Evolutionary conservation across 2,113 vertebrate genomes (phyloP), one percentile per base, ranked within the genome.

Genomic region (Mus pahari): DNA sequence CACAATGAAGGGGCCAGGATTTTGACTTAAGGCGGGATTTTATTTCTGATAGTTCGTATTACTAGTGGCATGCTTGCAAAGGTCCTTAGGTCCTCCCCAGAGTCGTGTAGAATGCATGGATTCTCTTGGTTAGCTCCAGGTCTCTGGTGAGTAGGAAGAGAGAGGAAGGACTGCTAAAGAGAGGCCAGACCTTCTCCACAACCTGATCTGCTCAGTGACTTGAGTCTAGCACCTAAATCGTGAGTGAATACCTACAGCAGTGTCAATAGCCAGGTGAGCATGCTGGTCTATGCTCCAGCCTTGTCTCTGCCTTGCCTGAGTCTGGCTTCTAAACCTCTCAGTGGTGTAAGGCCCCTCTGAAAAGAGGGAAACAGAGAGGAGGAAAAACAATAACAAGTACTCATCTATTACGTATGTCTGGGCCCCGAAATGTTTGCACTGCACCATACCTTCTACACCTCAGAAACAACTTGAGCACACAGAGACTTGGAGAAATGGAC

Each of bases 371-470:
- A 60, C 66, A 92, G 75, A 79, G 39, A n/a, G 50, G 39, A 55
- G 48, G 39, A 48, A 73, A 64, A 95, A 33, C 28, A 89, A 66
- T 66, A 48, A 26, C 31, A 90, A 36, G n/a, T 64, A 86, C 50
- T 94, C 33, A 7, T 68, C 89, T 96, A 78, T 64, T 90, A 33
- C 95, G 42, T 16, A 81, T 24, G 82, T 89, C 20, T 75, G 24
- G 83, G 31, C 60, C 70, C 94, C 45, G 53, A 42, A 92, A 28
- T 93, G 39, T 74, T 90, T 93, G 55, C 74, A 91, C n/a, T 39
- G 10, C 33, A 84, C 89, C 95, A 19, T 95, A 36, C 70, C 58
- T 90, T 94, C 91, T 93, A 77, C 93, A 87, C 50, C 33, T 92
- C 68, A 91, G 36, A 93, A 95, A 90, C 66, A 95, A 62, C 68